A percentile compares a stretch with the other conserved stretches of the same genome.
These are phyloP conservation scores for Galeruca laticollis DNA, from an alignment of 2,888 invertebrate genomes.

Conservation along the genomic window DNA sequence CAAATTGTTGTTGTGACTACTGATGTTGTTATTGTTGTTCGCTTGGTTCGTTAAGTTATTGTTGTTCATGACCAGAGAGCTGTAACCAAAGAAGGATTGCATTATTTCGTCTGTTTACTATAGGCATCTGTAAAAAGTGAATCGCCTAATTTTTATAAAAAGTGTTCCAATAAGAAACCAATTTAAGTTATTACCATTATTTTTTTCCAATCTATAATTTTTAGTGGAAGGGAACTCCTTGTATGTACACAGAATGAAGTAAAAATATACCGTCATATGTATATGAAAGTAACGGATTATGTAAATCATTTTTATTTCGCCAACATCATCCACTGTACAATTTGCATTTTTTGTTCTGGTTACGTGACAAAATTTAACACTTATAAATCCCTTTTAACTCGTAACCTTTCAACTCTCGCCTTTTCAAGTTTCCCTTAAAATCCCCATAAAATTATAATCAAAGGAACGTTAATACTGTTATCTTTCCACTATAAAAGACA, in stretches of 20 bases:
- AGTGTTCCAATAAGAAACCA: too few species aligned
- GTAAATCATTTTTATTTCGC: background rate
- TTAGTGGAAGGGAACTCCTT: too few species aligned
- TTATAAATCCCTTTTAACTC: background rate
- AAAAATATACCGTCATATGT: too few species aligned
- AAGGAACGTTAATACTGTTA: conserved; percentile 27
- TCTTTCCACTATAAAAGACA: conserved; percentile 24
- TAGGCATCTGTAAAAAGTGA: too few species aligned
- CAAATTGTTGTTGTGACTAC: conserved; percentile 58
- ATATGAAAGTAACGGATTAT: background rate
- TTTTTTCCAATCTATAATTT: too few species aligned
- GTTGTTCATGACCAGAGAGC: conserved; percentile 78
- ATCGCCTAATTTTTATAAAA: too few species aligned
- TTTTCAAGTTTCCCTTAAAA: conserved; percentile 15
- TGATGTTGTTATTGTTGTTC: conserved; percentile 65
- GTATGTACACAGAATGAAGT: too few species aligned
- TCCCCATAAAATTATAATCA: conserved; percentile 30
- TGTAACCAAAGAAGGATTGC: conserved; percentile 70
- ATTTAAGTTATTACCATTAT: too few species aligned
- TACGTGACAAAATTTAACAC: conserved; percentile 4
- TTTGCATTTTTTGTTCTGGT: background rate
- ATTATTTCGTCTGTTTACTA: too few species aligned
- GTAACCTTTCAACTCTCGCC: background rate
- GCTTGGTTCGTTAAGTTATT: conserved; percentile 68
- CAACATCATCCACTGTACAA: background rate